Base-by-base conservation (phyloP, 35 echinoderm and acorn worm genomes). In the Anneissia japonica region DNA sequence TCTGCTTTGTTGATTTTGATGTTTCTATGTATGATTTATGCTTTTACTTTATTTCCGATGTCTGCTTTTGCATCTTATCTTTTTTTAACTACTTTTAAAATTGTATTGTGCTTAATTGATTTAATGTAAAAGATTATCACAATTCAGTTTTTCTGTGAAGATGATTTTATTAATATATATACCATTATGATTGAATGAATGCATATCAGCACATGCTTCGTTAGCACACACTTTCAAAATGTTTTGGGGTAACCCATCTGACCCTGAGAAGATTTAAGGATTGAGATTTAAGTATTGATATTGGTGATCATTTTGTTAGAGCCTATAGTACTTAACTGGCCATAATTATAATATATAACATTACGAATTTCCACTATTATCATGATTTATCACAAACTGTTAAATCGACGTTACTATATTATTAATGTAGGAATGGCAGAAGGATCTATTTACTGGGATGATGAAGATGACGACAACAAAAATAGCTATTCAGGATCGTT, bases 391-490 rank as follows among this genome's bases (percentile, higher is more conserved):
- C 37, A 14, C 12, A 43, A 82, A 14, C 13, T 40, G 21, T 45
- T 21, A 4, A 16, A 23, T 21, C 32, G 16, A 23, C 12, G 34
- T 12, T 76, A 17, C 31, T 46, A 12, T 41, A 29, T 73, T 11
- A 34, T 77, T 86, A 35, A 16, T 72, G 37, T 51, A 96, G 93
- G 83, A 37, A 83, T 96, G 32, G 43, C 29, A 16, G 82, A 79
- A 33, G 93, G 93, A 7, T 89, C 37, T 30, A 39, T 96, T 41
- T 45, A 85, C 23, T 96, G 93, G 93, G 93, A 96, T 46, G 93
- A 96, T 41, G 89, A 96, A 36, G 90, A 96, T 75, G 39, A 72
- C 23, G 30, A 55, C 46, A 91, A 96, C 30, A 77, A 55, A 3
- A 96, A 96, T 56, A 32, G 39, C 31, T 73, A 46, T 46, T 79